A percentile compares a stretch with the other conserved stretches of the same genome.
Conservation (phyloP, 2,113 vertebrate genomes). For the Gymnarchus niloticus region DNA sequence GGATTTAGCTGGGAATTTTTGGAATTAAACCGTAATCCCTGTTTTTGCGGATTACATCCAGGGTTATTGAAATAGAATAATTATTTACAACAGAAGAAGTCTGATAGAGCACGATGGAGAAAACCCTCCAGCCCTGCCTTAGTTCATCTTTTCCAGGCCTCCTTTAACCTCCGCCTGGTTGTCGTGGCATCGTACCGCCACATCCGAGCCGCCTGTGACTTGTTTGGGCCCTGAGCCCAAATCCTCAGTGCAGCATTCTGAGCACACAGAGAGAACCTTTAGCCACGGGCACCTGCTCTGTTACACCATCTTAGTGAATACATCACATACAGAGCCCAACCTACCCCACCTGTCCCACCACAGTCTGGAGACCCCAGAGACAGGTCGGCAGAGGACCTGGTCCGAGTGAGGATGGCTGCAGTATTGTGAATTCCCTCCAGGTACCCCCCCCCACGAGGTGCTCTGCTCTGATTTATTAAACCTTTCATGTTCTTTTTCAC, state of each 20-base stretch:
- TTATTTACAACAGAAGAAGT: conserved; percentile 11
- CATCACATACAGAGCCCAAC: neutral
- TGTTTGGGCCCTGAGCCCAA: neutral
- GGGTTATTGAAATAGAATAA: conserved; percentile 13
- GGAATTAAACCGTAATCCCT: conserved; percentile 27
- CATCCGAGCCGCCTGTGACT: neutral
- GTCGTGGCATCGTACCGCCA: neutral
- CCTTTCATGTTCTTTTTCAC: neutral
- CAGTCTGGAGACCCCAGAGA: no score
- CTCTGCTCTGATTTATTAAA: neutral
- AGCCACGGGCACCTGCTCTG: neutral
- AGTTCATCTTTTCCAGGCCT: neutral
- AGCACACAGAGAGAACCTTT: neutral
- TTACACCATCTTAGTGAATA: neutral
- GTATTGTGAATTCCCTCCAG: neutral
- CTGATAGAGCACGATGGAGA: neutral
- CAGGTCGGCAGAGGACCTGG: no score
- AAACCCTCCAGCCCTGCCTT: neutral
- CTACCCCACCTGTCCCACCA: no score
- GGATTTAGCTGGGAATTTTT: neutral
- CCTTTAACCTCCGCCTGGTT: neutral
- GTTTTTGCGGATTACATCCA: conserved; percentile 10
- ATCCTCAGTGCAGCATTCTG: neutral
- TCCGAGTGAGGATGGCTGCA: neutral
- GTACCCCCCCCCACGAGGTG: neutral